These are phyloP conservation scores for Zapus hudsonius DNA, from an alignment of 2,113 vertebrate genomes.

Conservation along the genomic window DNA sequence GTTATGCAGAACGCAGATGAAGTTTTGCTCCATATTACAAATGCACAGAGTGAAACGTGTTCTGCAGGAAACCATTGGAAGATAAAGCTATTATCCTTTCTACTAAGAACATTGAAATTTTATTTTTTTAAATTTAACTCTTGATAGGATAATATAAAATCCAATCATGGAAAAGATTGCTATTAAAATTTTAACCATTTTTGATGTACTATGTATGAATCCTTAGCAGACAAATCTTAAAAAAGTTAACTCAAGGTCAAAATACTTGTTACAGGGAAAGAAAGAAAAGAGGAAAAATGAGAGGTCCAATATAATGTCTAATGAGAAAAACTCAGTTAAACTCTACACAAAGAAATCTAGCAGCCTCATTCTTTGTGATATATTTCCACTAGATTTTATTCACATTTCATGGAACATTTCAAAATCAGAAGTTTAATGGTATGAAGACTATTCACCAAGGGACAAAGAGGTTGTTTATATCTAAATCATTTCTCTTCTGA, in stretches of 20 bases:
- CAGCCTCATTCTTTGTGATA: neutral
- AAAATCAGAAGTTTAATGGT: neutral
- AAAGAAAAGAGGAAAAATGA: neutral
- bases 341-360: neutral
- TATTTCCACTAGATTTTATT: neutral
- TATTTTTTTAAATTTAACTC: constrained; percentile 48
- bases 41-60: neutral
- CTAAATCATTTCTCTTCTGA: neutral
- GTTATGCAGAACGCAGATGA: constrained; percentile 59
- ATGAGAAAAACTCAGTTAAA: neutral
- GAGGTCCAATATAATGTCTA: neutral
- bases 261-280: rapidly evolving
- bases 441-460: neutral
- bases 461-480: neutral
- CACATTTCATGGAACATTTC: neutral
- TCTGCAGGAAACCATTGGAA: constrained; percentile 35
- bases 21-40: constrained; percentile 55
- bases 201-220: neutral
- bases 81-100: constrained; percentile 10
- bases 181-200: neutral
- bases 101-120: neutral
- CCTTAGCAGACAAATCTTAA: neutral
- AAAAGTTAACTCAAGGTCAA: constrained; percentile 32
- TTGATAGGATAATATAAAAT: constrained; percentile 34
- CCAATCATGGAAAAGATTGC: neutral